Evolutionary conservation across 2,888 invertebrate species (phyloP), one percentile per base, ranked within the genome.

Genomic region (Pharmacophagus antenor): DNA sequence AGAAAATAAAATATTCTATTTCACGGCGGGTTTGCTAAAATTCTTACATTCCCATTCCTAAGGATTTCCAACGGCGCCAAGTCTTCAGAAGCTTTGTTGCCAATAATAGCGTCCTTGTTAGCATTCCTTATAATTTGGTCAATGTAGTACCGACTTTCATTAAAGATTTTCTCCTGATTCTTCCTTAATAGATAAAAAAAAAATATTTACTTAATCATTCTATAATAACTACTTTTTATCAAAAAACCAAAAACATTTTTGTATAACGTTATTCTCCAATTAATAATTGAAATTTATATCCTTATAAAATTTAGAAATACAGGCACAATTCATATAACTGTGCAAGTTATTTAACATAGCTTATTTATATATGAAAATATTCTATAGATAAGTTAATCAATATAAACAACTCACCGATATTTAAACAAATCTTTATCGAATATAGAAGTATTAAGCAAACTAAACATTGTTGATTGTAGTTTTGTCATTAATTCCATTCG

Each of bases 381-480:
- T 4, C 37, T n/a, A 37, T 8, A 5, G 6, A n/a, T 37, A 37
- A 37, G 2, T 37, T n/a, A 8, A 0, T 15, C n/a, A n/a, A 1
- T 37, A 2, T 37, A 3, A 8, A 12, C 20, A 15, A 17, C 68
- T 70, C 69, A 86, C 86, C 70, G 67, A 54, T 73, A 67, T 20
- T 67, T 58, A 0, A 49, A 41, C 5, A 79, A 66, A 3, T 71
- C 49, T 0, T 62, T 55, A 1, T 67, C 70, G 44, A 85, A 79
- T 41, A 82, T 56, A 6, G 79, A 68, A 1, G 79, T 80, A 61
- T 87, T 87, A 10, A 85, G 58, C 25, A 65, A 70, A 42, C 70
- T 76, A 31, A 74, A 77, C 49, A 84, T 48, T 0, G 74, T 67
- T 0, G 74, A 76, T 58, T 84, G 81, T 42, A 88, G 44, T 56